A percentile compares a stretch with the other conserved stretches of the same genome.
Conservation (phyloP, 2,797 vertebrate species). For the Pangasius krempfi region DNA sequence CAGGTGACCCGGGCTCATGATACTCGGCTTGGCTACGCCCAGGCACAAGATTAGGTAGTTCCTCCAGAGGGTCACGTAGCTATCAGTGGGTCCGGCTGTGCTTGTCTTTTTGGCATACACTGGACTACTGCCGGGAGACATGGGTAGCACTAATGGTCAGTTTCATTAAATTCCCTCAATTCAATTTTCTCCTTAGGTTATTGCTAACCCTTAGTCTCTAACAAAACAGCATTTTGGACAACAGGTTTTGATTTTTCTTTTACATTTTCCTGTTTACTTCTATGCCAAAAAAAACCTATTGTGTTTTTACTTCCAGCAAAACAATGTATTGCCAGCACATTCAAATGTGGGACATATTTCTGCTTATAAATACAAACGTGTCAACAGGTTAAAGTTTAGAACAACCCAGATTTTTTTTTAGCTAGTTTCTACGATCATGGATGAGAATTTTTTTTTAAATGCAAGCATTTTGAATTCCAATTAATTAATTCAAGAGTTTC, state of each 20-base stretch:
- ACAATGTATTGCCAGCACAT: not conserved
- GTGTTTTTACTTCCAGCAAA: not conserved
- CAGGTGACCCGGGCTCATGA: slow-evolving; percentile 97
- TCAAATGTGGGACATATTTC: not conserved
- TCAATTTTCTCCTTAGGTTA: not conserved
- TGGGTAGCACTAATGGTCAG: not conserved
- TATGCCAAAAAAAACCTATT: not conserved
- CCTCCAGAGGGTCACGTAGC: slow-evolving; percentile 93
- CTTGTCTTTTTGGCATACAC: slow-evolving; percentile 97
- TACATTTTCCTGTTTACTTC: not conserved
- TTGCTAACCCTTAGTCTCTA: not conserved
- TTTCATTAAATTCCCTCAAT: not conserved
- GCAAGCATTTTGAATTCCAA: not conserved
- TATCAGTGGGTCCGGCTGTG: slow-evolving; percentile 87
- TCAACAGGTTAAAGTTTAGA: not conserved
- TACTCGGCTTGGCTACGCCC: slow-evolving; percentile 97
- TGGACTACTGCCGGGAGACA: slow-evolving; percentile 80
- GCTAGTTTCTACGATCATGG: not conserved
- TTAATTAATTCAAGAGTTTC: not conserved
- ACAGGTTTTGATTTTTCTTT: not conserved
- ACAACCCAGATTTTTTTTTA: not conserved
- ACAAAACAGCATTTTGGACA: not conserved
- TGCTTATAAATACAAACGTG: not conserved
- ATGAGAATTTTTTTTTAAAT: not conserved
- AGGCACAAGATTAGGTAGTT: slow-evolving; percentile 98